Percentiles rank a stretch among this genome's conserved stretches.
phyloP scores from a whole-genome alignment of 2,797 vertebrate genomes.

The Dendrocincla fuliginosa region DNA sequence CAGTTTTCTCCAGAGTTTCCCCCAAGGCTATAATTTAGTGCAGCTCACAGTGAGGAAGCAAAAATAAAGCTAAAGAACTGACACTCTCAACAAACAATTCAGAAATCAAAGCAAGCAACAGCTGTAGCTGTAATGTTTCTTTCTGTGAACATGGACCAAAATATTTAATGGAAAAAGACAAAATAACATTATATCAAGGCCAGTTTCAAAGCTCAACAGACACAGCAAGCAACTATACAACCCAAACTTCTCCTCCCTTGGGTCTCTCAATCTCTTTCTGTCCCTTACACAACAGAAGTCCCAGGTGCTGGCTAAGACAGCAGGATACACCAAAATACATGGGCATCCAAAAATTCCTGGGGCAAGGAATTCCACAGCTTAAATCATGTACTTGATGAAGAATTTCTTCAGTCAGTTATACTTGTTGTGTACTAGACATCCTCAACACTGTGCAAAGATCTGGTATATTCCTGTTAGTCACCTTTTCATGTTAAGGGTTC shows the following conservation, averaged over 20 bases:
- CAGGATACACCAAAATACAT: background rate
- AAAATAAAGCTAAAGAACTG: background rate
- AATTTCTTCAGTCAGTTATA: background rate
- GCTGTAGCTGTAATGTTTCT: rapidly evolving
- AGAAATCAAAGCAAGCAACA: background rate
- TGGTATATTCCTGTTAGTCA: rapidly evolving
- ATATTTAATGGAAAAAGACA: background rate
- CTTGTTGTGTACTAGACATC: background rate
- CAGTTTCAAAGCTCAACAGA: background rate
- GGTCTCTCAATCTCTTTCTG: background rate
- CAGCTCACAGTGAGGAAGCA: background rate
- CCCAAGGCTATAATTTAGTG: background rate
- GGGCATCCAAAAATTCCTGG: background rate
- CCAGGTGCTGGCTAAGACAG: background rate
- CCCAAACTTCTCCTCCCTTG: background rate
- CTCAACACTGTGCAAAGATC: background rate
- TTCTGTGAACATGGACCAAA: background rate
- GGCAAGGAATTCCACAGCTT: background rate
- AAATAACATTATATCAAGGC: background rate
- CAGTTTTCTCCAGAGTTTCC: background rate
- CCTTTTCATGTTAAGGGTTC: background rate
- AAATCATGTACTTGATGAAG: background rate
- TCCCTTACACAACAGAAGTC: background rate
- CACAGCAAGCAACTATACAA: background rate
- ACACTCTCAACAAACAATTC: background rate